Conservation (phyloP, 64 coral and sea anemone species). For the Cladopsammia gracilis region DNA sequence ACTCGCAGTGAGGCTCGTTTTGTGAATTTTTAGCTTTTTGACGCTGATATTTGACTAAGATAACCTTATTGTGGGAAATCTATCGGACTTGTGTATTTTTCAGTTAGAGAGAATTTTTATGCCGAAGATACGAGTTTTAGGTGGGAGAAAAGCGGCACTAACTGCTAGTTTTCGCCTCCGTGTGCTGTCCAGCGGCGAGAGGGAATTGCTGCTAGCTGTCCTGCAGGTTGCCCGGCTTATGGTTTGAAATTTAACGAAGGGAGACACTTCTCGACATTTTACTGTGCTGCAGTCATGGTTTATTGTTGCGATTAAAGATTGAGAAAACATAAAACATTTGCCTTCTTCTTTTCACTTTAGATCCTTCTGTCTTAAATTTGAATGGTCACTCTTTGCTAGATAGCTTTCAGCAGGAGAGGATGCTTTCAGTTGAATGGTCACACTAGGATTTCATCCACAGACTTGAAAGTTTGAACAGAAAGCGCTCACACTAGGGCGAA, state of each 20-base stretch:
- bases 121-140: neutral
- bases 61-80: neutral
- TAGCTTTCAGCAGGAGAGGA: too few species aligned
- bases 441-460: too few species aligned
- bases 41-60: neutral
- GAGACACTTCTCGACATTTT: slow-evolving; percentile 15
- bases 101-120: neutral
- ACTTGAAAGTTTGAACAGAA: too few species aligned
- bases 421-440: too few species aligned
- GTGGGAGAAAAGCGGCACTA: neutral
- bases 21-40: neutral
- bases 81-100: neutral
- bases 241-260: neutral
- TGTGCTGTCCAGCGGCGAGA: neutral
- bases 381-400: too few species aligned
- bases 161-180: neutral
- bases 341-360: neutral
- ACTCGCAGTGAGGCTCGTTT: neutral
- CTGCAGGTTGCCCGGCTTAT: too few species aligned
- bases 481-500: too few species aligned
- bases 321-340: neutral
- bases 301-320: slow-evolving; percentile 47
- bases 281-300: slow-evolving; percentile 48
- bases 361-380: too few species aligned
- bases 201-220: neutral